Conservation (phyloP, 2,888 invertebrate genomes). For the Tetheella fluctuosa region DNA sequence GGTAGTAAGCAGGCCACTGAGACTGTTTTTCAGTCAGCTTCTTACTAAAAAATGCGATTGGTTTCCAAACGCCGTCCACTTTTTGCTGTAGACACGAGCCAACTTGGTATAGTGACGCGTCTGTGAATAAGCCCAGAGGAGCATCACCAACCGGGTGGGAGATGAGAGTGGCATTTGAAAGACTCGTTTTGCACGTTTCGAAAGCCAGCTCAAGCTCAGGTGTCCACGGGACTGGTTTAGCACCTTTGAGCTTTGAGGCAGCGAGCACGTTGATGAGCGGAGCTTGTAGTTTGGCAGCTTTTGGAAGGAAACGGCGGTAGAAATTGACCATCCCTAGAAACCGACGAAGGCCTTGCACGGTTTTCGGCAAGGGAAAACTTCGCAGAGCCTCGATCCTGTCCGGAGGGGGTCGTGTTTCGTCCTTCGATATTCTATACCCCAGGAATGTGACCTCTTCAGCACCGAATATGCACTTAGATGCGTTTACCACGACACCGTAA, state of each 20-base stretch:
- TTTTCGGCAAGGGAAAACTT: neutral
- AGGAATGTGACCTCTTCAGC: neutral
- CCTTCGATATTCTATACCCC: too few relatives aligned
- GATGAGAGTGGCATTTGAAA: neutral
- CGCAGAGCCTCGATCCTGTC: neutral
- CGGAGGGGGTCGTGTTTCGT: neutral
- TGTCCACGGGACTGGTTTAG: neutral
- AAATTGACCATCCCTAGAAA: neutral
- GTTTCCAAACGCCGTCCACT: constrained; percentile 14
- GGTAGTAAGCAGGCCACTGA: constrained; percentile 23
- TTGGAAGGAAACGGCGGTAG: neutral
- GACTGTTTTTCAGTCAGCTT: constrained; percentile 20
- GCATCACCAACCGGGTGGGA: neutral
- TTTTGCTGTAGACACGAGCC: constrained; percentile 24
- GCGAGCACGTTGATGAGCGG: neutral
- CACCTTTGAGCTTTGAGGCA: neutral
- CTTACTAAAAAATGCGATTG: constrained; percentile 24
- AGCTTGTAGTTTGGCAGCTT: neutral
- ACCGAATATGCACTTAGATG: constrained; percentile 18
- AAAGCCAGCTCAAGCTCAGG: neutral
- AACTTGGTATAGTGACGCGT: constrained; percentile 19
- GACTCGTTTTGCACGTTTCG: neutral
- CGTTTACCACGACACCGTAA: constrained; percentile 23
- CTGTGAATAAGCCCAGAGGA: constrained; percentile 17
- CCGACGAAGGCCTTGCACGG: neutral